Evolutionary conservation across 2,888 invertebrate genomes (phyloP).

Genomic region (Alentia gelatinosa): DNA sequence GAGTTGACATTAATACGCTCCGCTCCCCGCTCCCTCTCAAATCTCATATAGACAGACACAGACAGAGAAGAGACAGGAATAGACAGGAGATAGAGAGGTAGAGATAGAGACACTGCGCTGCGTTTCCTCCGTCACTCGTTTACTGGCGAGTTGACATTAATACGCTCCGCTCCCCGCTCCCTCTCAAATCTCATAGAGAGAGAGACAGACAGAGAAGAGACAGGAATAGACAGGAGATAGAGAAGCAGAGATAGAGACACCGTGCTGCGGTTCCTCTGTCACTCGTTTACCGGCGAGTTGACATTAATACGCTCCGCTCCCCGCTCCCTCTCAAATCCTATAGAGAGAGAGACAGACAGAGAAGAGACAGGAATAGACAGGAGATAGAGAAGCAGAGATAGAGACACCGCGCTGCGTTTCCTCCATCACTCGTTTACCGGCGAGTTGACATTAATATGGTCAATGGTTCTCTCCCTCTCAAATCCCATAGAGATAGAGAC

Average conservation of each 20-base stretch:
- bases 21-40: no score
- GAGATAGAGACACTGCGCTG: background rate
- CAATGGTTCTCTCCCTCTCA: background rate
- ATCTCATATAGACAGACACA: background rate
- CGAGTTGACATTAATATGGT: constrained; percentile 4
- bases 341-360: background rate
- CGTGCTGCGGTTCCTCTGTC: background rate
- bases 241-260: background rate
- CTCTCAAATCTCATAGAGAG: background rate
- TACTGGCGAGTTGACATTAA: background rate
- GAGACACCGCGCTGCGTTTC: background rate
- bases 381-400: background rate
- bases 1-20: no score
- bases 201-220: background rate
- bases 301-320: no score
- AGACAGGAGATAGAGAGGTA: background rate
- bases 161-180: no score
- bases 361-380: background rate
- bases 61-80: background rate
- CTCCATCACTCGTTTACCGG: background rate
- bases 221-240: background rate
- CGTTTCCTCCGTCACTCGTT: background rate
- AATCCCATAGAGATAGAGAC: background rate
- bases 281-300: background rate
- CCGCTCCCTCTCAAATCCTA: no score